phyloP scores from a whole-genome alignment of 2,797 vertebrate genomes.

The Margarornis squamiger region DNA sequence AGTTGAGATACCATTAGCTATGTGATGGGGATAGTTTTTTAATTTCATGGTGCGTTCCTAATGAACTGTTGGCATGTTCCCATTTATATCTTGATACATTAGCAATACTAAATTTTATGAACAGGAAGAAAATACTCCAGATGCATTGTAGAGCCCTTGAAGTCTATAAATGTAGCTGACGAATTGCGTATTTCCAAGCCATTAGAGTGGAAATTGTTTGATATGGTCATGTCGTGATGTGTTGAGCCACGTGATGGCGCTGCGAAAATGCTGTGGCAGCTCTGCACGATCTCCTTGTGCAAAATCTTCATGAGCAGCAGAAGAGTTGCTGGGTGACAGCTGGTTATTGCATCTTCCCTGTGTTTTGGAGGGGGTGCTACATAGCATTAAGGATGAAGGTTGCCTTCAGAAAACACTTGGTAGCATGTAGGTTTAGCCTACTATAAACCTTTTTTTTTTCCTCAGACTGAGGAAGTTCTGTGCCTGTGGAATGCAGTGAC shows the following conservation, averaged over 20 bases:
- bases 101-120: not conserved
- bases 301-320: rapidly evolving
- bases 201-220: not conserved
- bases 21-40: not conserved
- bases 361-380: not conserved
- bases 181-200: not conserved
- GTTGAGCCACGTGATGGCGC: slow-evolving; percentile 27
- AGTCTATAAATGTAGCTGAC: not conserved
- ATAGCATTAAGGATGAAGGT: not conserved
- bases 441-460: not conserved
- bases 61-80: not conserved
- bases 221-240: rapidly evolving
- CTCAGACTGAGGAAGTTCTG: not conserved
- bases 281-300: rapidly evolving
- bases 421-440: not conserved
- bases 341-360: not conserved
- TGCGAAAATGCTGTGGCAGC: not conserved
- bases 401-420: not conserved
- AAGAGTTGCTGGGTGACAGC: not conserved
- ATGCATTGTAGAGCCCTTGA: not conserved
- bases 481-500: not conserved
- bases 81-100: not conserved
- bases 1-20: not conserved
- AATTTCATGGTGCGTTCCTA: not conserved
- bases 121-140: not conserved